Evolutionary conservation across 2,797 vertebrate genomes (phyloP).

Genomic region (Okamejei kenojei): DNA sequence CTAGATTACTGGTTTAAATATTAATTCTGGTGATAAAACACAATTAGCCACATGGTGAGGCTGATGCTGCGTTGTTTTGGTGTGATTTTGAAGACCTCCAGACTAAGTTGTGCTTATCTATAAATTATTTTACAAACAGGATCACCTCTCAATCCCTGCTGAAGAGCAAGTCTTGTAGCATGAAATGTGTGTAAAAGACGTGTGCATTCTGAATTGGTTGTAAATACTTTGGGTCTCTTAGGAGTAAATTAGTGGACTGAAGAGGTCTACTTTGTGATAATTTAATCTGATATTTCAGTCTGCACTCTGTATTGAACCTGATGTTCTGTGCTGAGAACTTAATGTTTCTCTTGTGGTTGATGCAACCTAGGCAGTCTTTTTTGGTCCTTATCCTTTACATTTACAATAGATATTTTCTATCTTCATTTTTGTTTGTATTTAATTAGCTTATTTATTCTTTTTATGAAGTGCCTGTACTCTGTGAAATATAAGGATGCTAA

Average conservation of each 20-base stretch:
- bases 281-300: constrained; percentile 31
- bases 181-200: background rate
- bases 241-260: background rate
- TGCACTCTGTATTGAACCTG: constrained; percentile 4
- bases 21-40: background rate
- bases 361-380: background rate
- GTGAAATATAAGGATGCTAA: background rate
- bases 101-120: background rate
- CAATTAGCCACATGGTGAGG: background rate
- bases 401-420: background rate
- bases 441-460: background rate
- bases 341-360: constrained; percentile 11
- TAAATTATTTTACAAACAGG: background rate
- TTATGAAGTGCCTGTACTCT: background rate
- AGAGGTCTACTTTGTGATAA: constrained; percentile 5
- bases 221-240: background rate
- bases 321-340: constrained; percentile 26
- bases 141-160: background rate
- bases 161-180: background rate
- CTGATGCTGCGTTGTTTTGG: background rate
- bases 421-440: background rate
- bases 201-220: background rate
- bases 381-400: background rate
- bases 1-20: background rate
- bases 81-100: background rate